Evolutionary conservation across 2,888 invertebrate genomes (phyloP).

Genomic region (Polymixis lichenea): DNA sequence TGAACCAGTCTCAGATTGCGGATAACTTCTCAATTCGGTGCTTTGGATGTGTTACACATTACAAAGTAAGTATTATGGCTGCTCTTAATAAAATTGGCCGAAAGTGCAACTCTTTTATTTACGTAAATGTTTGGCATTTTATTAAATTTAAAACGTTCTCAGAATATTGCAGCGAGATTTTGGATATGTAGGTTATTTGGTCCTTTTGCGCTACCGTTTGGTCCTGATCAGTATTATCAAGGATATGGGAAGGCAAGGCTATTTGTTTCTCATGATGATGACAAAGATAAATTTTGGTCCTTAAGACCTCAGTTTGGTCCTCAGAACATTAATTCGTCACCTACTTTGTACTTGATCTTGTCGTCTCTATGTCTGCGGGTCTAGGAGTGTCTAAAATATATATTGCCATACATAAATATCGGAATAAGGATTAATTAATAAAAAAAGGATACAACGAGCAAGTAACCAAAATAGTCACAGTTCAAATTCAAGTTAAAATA

Average conservation of each 20-base stretch:
- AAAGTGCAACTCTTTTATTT: constrained; percentile 39
- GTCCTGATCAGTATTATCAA: not conserved
- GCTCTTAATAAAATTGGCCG: constrained; percentile 9
- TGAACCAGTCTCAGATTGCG: constrained; percentile 47
- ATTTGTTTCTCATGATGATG: constrained; percentile 23
- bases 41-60: constrained; percentile 32
- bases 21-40: constrained; percentile 50
- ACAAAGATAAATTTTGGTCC: constrained; percentile 19
- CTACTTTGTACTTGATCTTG: not conserved
- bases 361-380: not conserved
- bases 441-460: not conserved
- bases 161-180: not conserved
- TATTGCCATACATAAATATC: too few relatives aligned
- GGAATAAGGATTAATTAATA: too few relatives aligned
- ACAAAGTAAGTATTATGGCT: constrained; percentile 27
- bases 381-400: too few relatives aligned
- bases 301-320: not conserved
- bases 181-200: constrained; percentile 12
- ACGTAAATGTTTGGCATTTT: constrained; percentile 20
- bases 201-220: constrained; percentile 7
- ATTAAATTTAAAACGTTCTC: not conserved
- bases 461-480: not conserved
- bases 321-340: not conserved
- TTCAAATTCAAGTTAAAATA: not conserved
- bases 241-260: constrained; percentile 5